Percentiles rank a stretch among this genome's conserved stretches.
These are phyloP conservation scores for Oceanodroma leucorhoa DNA, from an alignment of 2,797 vertebrate species.

Conservation along the genomic window DNA sequence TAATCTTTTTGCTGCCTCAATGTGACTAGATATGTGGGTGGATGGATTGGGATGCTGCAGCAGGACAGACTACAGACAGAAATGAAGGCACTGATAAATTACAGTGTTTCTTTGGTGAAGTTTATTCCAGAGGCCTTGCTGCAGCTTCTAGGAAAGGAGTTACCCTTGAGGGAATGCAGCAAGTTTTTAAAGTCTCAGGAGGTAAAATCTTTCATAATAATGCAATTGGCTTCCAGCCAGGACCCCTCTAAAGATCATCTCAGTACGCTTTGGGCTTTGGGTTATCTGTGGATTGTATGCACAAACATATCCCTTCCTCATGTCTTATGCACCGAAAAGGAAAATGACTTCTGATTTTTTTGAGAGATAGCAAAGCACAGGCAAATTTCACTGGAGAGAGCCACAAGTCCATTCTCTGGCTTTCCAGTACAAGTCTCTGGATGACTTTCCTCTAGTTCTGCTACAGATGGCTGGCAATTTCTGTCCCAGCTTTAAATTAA, in stretches of 20 bases:
- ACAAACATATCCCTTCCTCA: not conserved
- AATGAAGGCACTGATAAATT: conserved; percentile 37
- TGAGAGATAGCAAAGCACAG: not conserved
- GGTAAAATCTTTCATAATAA: conserved; percentile 1
- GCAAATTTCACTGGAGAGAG: not conserved
- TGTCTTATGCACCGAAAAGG: not conserved
- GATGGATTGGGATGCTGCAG: conserved; percentile 35
- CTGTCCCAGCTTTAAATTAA: not conserved
- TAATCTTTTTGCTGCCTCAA: not conserved
- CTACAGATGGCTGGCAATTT: not conserved
- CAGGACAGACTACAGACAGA: not conserved
- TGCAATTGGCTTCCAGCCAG: not conserved
- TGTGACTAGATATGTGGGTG: conserved; percentile 3
- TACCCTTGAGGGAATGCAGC: not conserved
- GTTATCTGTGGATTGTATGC: not conserved
- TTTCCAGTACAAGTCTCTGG: not conserved
- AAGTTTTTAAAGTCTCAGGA: not conserved
- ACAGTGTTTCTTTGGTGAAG: not conserved
- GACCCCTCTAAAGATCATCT: not conserved
- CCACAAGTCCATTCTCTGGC: not conserved
- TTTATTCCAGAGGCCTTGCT: not conserved
- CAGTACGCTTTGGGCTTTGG: not conserved
- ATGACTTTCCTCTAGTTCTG: not conserved
- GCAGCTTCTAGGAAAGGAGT: not conserved
- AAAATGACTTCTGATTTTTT: not conserved